Evolutionary conservation across 2,113 vertebrate genomes (phyloP), one percentile per base, ranked within the genome.

Genomic region (Sinocyclocheilus anshuiensis): DNA sequence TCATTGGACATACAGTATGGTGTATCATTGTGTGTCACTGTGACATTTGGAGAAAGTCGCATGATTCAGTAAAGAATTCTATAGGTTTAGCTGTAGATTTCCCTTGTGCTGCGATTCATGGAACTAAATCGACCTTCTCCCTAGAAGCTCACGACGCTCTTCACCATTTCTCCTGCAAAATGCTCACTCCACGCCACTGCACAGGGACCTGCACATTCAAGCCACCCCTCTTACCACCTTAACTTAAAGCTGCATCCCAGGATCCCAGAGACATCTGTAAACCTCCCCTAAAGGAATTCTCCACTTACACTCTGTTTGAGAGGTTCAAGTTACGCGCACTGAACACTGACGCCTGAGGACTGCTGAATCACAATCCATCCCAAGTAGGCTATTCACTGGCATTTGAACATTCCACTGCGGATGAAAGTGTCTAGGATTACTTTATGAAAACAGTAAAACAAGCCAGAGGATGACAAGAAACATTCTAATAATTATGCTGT

Each of bases 131-230:
- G 79, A 45, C 12, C 93, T 93, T 88, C 92, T 93, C 89, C 90
- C 93, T 92, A 98, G 96, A 97, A 95, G 97, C 97, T 92, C 97
- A 97, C 88, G 96, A 97, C 91, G 96, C 96, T 88, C 95, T 98
- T 89, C 97, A 98, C 88, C 96, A 98, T 93, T 98, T 98, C 95
- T 97, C 97, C 89, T 98, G 96, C 93, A 98, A 99, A 93, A 99
- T 99, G 97, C 95, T 97, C 93, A 97, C 96, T 63, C 97, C 96
- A 61, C 96, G 97, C 82, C 97, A 97, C 94, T 99, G 97, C 92
- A 96, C 93, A 0, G 97, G 96, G 82, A 97, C 95, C 93, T 99
- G 97, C 95, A 97, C 96, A 91, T 99, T 97, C 95, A 98, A 98
- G 88, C 96, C 97, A 36, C 98, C 96, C 50, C 94, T 98, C 91